Percentiles rank a stretch among this genome's conserved stretches.
Evolutionary conservation across 1,140 invertebrate species (phyloP).

Genomic region (Aphaenogaster ashmeadi): DNA sequence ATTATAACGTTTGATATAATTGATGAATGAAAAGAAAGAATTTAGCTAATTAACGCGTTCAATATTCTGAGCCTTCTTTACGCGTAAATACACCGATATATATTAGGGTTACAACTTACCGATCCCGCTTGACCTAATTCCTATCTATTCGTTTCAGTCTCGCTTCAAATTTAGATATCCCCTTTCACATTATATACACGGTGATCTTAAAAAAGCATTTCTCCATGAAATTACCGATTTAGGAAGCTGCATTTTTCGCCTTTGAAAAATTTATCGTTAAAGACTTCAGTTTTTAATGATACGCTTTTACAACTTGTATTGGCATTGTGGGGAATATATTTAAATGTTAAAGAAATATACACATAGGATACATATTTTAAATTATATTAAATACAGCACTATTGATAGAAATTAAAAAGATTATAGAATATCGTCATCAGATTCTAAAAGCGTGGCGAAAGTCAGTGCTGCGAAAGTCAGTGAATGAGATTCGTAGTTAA

Average conservation of each 20-base stretch:
- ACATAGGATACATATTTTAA: background rate
- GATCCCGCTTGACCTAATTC: slow-evolving; percentile 81
- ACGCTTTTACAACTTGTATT: background rate
- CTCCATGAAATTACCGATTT: background rate
- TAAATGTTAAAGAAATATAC: background rate
- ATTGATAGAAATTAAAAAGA: background rate
- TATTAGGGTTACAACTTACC: slow-evolving; percentile 72
- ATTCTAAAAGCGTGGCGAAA: slow-evolving; percentile 40
- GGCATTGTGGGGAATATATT: background rate
- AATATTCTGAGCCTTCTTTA: background rate
- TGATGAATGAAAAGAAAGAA: background rate
- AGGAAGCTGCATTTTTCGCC: background rate
- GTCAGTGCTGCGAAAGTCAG: slow-evolving; percentile 50
- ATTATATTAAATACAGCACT: background rate
- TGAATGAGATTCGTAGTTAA: slow-evolving; percentile 72
- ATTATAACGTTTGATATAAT: background rate
- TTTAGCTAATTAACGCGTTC: background rate
- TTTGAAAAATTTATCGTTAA: background rate
- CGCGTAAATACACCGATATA: background rate
- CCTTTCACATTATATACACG: slow-evolving; percentile 68
- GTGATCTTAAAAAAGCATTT: slow-evolving; percentile 3
- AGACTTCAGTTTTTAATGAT: background rate
- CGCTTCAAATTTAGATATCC: slow-evolving; percentile 82
- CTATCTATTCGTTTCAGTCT: slow-evolving; percentile 73
- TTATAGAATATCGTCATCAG: background rate